Base-by-base conservation (phyloP, 2,888 invertebrate species). In the Scelioninae gen. 2 region DNA sequence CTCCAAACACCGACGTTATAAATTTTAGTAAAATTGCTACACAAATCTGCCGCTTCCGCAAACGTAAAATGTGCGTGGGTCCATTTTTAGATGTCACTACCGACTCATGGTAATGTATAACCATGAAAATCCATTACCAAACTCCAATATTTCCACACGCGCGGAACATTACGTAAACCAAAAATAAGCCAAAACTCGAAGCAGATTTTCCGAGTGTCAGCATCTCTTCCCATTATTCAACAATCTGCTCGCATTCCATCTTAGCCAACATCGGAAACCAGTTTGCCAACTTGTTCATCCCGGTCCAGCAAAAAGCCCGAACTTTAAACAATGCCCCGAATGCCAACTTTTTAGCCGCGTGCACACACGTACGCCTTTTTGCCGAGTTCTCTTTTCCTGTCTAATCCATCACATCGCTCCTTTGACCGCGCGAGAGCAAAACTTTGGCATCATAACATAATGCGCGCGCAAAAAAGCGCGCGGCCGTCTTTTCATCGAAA, bases 391-490 rank as follows among this genome's bases (percentile, higher is more conserved):
- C 33, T 41, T 16, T 52, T 52, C 41, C 37, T 7, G 41, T 50
- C 46, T 61, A 55, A 61, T 69, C 61, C 60, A 69, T 69, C 60
- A 58, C 46, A 37, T 43, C 15, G 35, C 10, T 53, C 19, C 60
- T 60, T 69, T 53, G 53, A 67, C 50, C 52, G 35, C 33, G 43
- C 48, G 33, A 39, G 46, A 39, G 45, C 53, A 37, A 60, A 69
- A 69, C 45, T 69, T 69, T 15, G 45, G 60, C 43, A 58, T 58
- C 45, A 53, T 60, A 45, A 61, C 61, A 69, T 53, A 61, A 69
- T 69, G 13, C 35, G 15, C 53, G 25, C 2, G 25, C 48, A 33
- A 55, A 69, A 69, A 60, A 53, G 31, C 37, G 55, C 15, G 2
- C 63, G 57, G 39, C 43, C 43, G 50, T 58, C 70, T 48, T 65